Base-by-base conservation (phyloP, 1,140 invertebrate genomes). In the Agrilus planipennis region DNA sequence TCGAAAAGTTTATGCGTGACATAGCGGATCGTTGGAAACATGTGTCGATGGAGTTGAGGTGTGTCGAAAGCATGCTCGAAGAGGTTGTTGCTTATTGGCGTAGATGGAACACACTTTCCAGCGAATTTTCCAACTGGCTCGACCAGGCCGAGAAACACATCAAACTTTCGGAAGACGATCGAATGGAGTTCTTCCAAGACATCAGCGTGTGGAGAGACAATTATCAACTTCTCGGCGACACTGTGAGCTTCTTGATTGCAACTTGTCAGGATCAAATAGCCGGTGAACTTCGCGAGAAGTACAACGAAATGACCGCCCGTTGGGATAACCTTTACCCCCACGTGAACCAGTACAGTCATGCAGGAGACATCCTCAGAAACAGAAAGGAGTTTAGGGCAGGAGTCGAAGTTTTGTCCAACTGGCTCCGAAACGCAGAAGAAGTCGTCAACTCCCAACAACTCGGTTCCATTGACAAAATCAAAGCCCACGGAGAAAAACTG, bases 11-110 rank as follows among this genome's bases (percentile, higher is more conserved):
- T 56, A 76, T 94, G 65, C 73, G 76, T 45, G 86, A 94, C 28
- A 84, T 83, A 12, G 79, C 78, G 17, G 85, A 88, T 38, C 76
- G 84, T 34, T 95, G 91, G 90, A 86, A 86, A 57, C 78, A 77
- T 50, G 77, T 93, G 2, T 87, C 89, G 2, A 87, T 85, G 63
- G 88, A 93, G 54, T 70, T 97, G 2, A 77, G 86, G 45, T 91
- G 85, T 58, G 81, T 88, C 4, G 80, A 89, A 56, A 88, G 81
- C 49, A 89, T 89, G 58, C 62, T 93, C 1, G 86, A 92, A 62
- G 86, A 93, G 64, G 81, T 90, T 0, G 74, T 90, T 4, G 73
- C 79, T 2, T 84, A 89, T 57, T 96, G 91, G 91, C 74, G 81
- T 52, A 73, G 77, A 30, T 95, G 88, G 79, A 81, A 75, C 29